Evolutionary conservation across 2,113 vertebrate species (phyloP), one percentile per base, ranked within the genome.

Genomic region (Brachyistius frenatus): DNA sequence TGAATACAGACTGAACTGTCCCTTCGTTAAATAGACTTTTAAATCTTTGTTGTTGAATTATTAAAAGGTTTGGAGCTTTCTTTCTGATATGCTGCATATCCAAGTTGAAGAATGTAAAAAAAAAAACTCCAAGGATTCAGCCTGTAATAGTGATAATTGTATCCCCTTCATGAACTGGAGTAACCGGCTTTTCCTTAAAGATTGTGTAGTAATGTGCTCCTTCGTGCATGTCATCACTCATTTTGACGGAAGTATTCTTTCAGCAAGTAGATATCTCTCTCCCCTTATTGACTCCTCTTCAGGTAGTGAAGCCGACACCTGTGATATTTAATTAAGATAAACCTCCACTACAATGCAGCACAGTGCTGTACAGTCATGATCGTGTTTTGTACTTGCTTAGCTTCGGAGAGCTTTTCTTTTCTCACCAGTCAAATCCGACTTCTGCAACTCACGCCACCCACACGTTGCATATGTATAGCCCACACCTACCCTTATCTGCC

Each of bases 401-500:
- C 61, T 85, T 72, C 1, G 3, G 49, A 71, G 41, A 72, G 41
- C 39, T 57, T 65, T 55, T 86, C 49, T 58, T 87, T 50, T 66
- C 61, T 70, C 44, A 14, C 33, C 14, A 67, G 81, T 89, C 70
- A 73, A 69, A 84, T 58, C 71, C 68, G 80, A 85, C 30, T 79
- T 65, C 54, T 81, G 78, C 83, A 80, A 49, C 84, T 91, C 84
- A 69, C 61, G 31, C 78, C 86, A 84, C 88, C 86, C 74, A 86
- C 89, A 83, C 39, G 4, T 64, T 76, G 62, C 31, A 53, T 72
- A 78, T 88, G 84, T 80, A 66, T 76, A 84, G 78, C 53, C 66
- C 44, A 87, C 86, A 85, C 86, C 77, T 85, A 73, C 80, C 78
- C 47, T 69, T 68, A 66, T 83, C 53, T 77, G 76, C 81, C 83